Percentiles rank a stretch among this genome's conserved stretches.
Evolutionary conservation across 2,797 vertebrate genomes (phyloP).

Genomic region (Crypturellus tataupa): DNA sequence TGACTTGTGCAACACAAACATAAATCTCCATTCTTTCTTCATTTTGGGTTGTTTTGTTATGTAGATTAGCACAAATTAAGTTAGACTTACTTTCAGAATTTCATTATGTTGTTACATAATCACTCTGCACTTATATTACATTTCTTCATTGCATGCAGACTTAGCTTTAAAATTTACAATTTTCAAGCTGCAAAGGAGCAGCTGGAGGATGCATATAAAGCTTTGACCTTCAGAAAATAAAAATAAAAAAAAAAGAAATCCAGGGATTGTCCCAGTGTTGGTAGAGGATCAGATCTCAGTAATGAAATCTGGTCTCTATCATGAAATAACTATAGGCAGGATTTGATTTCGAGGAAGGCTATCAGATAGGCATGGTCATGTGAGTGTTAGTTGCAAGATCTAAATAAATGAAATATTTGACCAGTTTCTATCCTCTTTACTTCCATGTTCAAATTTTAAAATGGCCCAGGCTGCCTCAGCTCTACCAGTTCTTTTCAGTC

Average conservation of each 20-base stretch:
- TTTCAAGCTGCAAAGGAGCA: no score
- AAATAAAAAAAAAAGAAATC: background rate
- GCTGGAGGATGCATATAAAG: no score
- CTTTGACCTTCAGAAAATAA: background rate
- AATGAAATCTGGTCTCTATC: background rate
- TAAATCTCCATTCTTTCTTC: background rate
- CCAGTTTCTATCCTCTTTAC: background rate
- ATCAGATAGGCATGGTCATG: background rate
- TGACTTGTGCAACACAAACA: background rate
- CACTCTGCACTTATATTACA: background rate
- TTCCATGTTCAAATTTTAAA: no score
- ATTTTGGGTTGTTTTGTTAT: background rate
- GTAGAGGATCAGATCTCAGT: no score
- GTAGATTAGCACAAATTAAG: background rate
- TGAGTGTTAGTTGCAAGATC: background rate
- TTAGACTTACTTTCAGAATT: background rate
- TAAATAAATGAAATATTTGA: background rate
- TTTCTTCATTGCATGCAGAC: background rate
- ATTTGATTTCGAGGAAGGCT: background rate
- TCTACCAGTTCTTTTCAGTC: background rate
- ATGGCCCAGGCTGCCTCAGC: background rate
- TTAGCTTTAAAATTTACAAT: background rate
- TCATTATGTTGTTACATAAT: background rate
- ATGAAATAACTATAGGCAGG: fast-evolving
- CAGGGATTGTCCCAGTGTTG: background rate